phyloP scores from a whole-genome alignment of 2,888 invertebrate genomes.

The Clepsis dumicolana region DNA sequence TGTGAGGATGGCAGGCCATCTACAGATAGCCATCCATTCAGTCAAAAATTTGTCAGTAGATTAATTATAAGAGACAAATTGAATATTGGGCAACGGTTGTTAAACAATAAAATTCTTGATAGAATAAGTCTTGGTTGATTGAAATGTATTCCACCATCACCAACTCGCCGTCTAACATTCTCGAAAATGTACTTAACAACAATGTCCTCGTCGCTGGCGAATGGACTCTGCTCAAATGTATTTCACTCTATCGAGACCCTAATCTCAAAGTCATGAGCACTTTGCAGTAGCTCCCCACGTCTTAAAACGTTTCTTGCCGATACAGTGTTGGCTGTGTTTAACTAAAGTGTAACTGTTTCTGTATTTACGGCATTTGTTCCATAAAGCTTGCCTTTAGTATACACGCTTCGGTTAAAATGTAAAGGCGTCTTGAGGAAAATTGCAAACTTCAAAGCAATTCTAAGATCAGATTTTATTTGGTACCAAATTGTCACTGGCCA shows the following conservation, averaged over 20 bases:
- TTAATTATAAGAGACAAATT: too few relatives aligned
- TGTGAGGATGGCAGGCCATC: too few relatives aligned
- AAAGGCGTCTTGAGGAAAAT: neutral
- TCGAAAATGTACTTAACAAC: neutral
- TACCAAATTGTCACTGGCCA: conserved; percentile 1
- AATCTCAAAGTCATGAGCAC: conserved; percentile 77
- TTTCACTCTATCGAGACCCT: conserved; percentile 60
- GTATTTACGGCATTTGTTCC: neutral
- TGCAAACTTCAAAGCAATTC: neutral
- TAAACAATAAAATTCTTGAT: too few relatives aligned
- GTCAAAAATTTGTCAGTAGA: too few relatives aligned
- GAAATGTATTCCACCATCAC: neutral
- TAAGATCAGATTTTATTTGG: too few relatives aligned
- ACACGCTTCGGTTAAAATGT: neutral
- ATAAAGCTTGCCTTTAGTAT: neutral
- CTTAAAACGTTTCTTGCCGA: conserved; percentile 12
- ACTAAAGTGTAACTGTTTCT: neutral
- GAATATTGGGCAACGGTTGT: too few relatives aligned
- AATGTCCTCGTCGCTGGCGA: neutral
- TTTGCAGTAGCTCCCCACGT: conserved; percentile 49
- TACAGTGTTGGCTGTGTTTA: neutral
- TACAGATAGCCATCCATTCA: too few relatives aligned
- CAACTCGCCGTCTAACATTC: neutral
- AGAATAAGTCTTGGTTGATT: neutral
- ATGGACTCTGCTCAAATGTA: neutral